Percentiles rank a stretch among this genome's conserved stretches.
Evolutionary conservation across 2,113 vertebrate species (phyloP).

Genomic region (Acanthochromis polyacanthus): DNA sequence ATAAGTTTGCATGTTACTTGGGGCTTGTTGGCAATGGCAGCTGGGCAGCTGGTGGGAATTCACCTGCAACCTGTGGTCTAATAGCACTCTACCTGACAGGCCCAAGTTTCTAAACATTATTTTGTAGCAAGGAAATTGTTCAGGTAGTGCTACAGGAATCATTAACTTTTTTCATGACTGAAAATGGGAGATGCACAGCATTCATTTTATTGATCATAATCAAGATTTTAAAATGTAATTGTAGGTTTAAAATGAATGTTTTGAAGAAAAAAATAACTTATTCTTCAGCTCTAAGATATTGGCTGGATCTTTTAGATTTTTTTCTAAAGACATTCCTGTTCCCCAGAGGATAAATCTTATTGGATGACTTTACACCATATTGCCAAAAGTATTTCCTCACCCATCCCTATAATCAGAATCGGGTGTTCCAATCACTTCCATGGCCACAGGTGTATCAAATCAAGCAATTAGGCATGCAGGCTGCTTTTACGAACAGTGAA

Average conservation of each 20-base stretch:
- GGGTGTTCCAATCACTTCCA: no score
- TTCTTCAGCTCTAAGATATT: neutral
- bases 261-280: neutral
- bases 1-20: constrained; percentile 62
- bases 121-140: constrained; percentile 7
- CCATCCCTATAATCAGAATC: no score
- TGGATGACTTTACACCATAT: no score
- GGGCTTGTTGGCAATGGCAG: constrained; percentile 40
- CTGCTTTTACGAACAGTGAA: no score
- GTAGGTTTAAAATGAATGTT: neutral
- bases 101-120: constrained; percentile 15
- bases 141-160: neutral
- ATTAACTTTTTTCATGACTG: neutral
- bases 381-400: no score
- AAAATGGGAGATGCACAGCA: neutral
- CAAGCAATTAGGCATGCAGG: no score
- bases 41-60: constrained; percentile 38
- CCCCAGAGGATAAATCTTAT: neutral
- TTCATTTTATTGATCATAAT: neutral
- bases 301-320: no score
- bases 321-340: no score
- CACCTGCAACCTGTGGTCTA: constrained; percentile 30
- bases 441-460: no score
- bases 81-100: constrained; percentile 12
- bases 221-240: neutral